phyloP scores from a whole-genome alignment of 2,797 vertebrate genomes.

The Cygnus olor region DNA sequence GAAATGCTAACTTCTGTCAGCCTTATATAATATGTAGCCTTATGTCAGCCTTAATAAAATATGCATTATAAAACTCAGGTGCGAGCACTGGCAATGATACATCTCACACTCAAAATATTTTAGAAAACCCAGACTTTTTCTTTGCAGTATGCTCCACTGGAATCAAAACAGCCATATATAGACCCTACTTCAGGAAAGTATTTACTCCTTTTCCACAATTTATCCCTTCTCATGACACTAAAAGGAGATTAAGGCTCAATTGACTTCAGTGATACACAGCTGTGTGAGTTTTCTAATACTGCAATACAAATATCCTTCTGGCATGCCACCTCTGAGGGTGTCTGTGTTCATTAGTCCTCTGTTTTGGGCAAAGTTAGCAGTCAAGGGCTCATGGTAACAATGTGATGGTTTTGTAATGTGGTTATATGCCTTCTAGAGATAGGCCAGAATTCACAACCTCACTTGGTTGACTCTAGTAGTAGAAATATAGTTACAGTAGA shows the following conservation, averaged over 20 bases:
- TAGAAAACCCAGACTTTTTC: not conserved
- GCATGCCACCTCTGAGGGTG: not conserved
- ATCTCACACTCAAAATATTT: not conserved
- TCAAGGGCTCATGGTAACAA: not conserved
- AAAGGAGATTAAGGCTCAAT: not conserved
- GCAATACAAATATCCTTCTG: not conserved
- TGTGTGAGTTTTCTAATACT: not conserved
- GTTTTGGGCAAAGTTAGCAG: not conserved
- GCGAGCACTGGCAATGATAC: not conserved
- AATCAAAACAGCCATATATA: not conserved
- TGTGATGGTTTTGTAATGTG: not conserved
- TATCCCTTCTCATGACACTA: not conserved
- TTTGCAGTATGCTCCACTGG: not conserved
- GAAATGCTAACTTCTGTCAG: not conserved
- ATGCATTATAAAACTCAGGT: not conserved
- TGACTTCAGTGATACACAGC: not conserved
- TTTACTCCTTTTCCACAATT: not conserved
- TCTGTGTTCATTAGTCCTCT: not conserved
- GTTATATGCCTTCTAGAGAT: not conserved
- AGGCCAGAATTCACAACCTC: not conserved
- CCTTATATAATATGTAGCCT: not conserved
- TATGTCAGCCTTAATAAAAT: not conserved
- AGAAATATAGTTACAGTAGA: not conserved
- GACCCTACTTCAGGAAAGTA: not conserved
- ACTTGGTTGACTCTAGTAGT: not conserved